Percentiles rank a stretch among this genome's conserved stretches.
These are phyloP conservation scores for Sisor rabdophorus DNA, from an alignment of 2,113 vertebrate genomes.

Conservation along the genomic window DNA sequence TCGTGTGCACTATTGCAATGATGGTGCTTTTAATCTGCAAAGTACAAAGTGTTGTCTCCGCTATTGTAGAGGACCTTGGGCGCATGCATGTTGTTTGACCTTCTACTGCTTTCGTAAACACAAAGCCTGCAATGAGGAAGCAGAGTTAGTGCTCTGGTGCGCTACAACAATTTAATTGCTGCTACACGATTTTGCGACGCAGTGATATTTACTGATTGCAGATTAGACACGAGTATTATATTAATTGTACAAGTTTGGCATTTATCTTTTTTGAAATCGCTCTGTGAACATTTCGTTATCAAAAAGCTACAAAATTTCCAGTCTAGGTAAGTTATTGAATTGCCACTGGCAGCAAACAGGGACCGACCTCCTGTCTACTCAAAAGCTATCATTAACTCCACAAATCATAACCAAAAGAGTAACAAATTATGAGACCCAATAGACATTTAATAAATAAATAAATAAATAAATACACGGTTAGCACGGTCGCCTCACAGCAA, in stretches of 20 bases:
- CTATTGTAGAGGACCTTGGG: slow-evolving; percentile 41
- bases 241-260: background rate
- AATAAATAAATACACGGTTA: background rate
- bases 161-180: background rate
- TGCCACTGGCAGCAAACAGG: background rate
- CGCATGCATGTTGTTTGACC: slow-evolving; percentile 51
- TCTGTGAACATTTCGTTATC: background rate
- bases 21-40: slow-evolving; percentile 71
- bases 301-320: background rate
- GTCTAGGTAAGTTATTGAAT: background rate
- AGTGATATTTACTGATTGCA: background rate
- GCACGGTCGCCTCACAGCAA: too few relatives aligned
- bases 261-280: background rate
- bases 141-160: slow-evolving; percentile 36
- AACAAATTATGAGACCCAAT: background rate
- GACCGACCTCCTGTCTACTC: background rate
- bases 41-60: slow-evolving; percentile 52
- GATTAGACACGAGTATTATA: background rate
- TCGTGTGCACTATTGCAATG: slow-evolving; percentile 46
- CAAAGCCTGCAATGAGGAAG: slow-evolving; percentile 54
- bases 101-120: slow-evolving; percentile 43
- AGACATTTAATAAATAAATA: background rate
- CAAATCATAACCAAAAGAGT: background rate
- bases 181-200: background rate
- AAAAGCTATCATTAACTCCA: background rate